A percentile compares a stretch with the other conserved stretches of the same genome.
phyloP scores from a whole-genome alignment of 2,113 vertebrate species.

The Dendropsophus ebraccatus region DNA sequence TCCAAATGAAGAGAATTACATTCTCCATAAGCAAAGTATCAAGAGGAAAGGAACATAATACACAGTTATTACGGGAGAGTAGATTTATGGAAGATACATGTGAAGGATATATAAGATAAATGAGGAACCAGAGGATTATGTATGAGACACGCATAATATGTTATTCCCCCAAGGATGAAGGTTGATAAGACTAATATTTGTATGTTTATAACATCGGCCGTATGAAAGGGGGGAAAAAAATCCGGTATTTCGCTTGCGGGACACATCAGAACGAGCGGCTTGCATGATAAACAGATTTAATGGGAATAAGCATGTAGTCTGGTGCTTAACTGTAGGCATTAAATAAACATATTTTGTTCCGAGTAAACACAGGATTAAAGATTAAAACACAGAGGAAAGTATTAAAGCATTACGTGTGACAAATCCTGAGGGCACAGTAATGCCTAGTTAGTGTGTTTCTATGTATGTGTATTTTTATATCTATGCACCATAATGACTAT shows the following conservation, averaged over 20 bases:
- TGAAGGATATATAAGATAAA: slow-evolving; percentile 41
- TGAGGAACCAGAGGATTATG: not conserved
- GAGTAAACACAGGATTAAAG: slow-evolving; percentile 36
- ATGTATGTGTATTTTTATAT: not conserved
- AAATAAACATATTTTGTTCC: slow-evolving; percentile 28
- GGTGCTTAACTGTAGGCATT: slow-evolving; percentile 35
- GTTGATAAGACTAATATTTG: slow-evolving; percentile 22
- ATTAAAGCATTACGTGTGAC: slow-evolving; percentile 33
- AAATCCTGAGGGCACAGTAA: slow-evolving; percentile 10
- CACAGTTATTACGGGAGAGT: slow-evolving; percentile 10
- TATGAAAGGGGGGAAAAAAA: slow-evolving; percentile 12
- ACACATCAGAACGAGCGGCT: slow-evolving; percentile 21
- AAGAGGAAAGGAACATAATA: slow-evolving; percentile 3
- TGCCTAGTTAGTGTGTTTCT: not conserved
- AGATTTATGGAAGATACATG: slow-evolving; percentile 34
- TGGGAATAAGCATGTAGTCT: slow-evolving; percentile 15
- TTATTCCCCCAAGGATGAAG: not conserved
- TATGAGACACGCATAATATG: slow-evolving; percentile 2
- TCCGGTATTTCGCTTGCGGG: not conserved
- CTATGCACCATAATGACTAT: not conserved
- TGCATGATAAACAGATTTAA: slow-evolving; percentile 43
- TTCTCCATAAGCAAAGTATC: not conserved
- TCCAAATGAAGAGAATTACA: not conserved
- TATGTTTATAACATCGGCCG: slow-evolving; percentile 17
- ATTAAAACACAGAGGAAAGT: slow-evolving; percentile 2